Percentiles rank a stretch among this genome's conserved stretches.
Conservation (phyloP, 53 echinoderm and acorn worm genomes). For the Pentamera pediparva region DNA sequence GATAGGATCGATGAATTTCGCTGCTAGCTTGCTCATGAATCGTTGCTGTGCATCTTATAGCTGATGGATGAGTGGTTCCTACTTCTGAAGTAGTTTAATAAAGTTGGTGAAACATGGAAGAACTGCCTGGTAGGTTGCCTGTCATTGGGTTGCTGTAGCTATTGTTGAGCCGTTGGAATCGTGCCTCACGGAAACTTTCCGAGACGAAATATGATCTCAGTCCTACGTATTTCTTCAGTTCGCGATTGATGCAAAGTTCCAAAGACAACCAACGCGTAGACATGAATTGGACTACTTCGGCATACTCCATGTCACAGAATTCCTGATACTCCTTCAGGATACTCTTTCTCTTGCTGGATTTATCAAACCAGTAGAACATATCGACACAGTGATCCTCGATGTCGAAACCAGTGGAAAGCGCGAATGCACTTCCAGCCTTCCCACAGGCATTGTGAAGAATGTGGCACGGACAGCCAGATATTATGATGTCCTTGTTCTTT, state of each 20-base stretch:
- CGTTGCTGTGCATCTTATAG: background rate
- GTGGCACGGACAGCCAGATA: slow-evolving; percentile 9
- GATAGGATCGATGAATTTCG: background rate
- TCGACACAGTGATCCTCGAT: background rate
- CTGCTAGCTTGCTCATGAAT: background rate
- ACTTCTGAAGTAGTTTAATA: background rate
- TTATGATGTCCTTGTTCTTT: background rate
- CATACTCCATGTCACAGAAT: slow-evolving; percentile 8
- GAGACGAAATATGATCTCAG: background rate
- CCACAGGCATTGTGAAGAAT: slow-evolving; percentile 8
- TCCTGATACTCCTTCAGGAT: background rate
- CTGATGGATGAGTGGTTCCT: background rate
- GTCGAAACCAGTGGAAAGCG: too few relatives aligned
- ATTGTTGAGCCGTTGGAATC: background rate
- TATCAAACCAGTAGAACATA: background rate
- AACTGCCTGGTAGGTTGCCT: background rate
- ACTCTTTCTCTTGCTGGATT: background rate
- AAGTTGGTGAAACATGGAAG: background rate
- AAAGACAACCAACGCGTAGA: slow-evolving; percentile 2
- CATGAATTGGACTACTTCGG: background rate
- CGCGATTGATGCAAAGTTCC: background rate
- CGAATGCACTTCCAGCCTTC: too few relatives aligned
- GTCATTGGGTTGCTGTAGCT: background rate
- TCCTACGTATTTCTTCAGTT: background rate
- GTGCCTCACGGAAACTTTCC: background rate